phyloP scores from a whole-genome alignment of 2,888 invertebrate genomes.

The Temnothorax rugatulus region DNA sequence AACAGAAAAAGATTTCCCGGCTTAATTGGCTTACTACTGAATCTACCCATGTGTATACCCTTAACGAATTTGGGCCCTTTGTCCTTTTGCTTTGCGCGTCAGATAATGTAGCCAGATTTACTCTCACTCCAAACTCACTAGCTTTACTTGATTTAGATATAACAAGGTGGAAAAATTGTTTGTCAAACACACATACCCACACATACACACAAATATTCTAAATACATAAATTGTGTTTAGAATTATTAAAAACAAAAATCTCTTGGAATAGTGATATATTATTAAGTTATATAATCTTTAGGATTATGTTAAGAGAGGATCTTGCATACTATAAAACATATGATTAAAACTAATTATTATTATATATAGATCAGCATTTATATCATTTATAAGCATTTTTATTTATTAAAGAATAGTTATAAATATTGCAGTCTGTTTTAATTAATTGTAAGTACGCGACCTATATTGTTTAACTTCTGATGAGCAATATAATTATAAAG shows the following conservation, averaged over 20 bases:
- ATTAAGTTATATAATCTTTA: not conserved
- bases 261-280: not conserved
- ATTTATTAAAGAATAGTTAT: not conserved
- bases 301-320: not conserved
- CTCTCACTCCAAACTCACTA: not conserved
- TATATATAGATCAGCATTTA: no score
- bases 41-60: conserved; percentile 9
- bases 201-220: not conserved
- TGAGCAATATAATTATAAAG: not conserved
- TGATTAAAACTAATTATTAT: not conserved
- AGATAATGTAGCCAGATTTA: conserved; percentile 8
- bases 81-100: not conserved
- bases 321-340: not conserved
- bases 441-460: not conserved
- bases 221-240: not conserved
- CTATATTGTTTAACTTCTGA: not conserved
- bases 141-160: conserved; percentile 20
- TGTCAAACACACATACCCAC: not conserved
- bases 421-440: not conserved
- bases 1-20: conserved; percentile 16
- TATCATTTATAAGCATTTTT: not conserved
- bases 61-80: conserved; percentile 17
- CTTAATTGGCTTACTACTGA: conserved; percentile 36
- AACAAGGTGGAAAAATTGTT: not conserved
- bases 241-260: conserved; percentile 8